Evolutionary conservation across 2,113 vertebrate species (phyloP).

Genomic region (Barnardius zonarius): DNA sequence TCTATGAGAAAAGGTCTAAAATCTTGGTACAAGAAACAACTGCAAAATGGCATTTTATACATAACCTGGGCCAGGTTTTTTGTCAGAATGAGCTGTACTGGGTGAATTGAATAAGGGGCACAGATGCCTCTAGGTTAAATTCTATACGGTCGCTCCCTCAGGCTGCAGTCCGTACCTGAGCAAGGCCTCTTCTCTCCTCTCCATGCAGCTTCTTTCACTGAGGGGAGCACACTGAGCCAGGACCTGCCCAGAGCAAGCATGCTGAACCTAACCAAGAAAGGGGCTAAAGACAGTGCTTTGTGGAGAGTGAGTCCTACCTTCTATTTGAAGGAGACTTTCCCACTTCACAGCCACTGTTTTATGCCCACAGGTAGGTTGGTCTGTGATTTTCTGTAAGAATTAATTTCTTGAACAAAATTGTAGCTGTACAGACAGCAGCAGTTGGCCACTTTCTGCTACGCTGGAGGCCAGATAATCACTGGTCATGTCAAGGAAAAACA

Average conservation of each 20-base stretch:
- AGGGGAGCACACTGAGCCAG: background rate
- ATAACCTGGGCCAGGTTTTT: background rate
- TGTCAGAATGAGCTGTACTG: background rate
- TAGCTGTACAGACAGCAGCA: background rate
- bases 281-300: background rate
- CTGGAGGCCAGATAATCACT: background rate
- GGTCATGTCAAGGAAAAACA: background rate
- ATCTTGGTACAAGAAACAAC: background rate
- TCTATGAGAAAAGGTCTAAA: background rate
- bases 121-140: background rate
- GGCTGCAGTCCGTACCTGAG: background rate
- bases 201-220: background rate
- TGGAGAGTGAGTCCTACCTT: background rate
- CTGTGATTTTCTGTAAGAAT: background rate
- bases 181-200: background rate
- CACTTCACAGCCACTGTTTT: background rate
- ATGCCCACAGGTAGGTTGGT: background rate
- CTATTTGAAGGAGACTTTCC: background rate
- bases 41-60: background rate
- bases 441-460: background rate
- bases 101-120: background rate
- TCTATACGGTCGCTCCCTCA: background rate
- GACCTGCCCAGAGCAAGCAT: background rate
- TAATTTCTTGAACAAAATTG: background rate
- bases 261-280: background rate